Evolutionary conservation across 2,888 invertebrate genomes (phyloP), one percentile per base, ranked within the genome.

Genomic region (Copidosoma aretas): DNA sequence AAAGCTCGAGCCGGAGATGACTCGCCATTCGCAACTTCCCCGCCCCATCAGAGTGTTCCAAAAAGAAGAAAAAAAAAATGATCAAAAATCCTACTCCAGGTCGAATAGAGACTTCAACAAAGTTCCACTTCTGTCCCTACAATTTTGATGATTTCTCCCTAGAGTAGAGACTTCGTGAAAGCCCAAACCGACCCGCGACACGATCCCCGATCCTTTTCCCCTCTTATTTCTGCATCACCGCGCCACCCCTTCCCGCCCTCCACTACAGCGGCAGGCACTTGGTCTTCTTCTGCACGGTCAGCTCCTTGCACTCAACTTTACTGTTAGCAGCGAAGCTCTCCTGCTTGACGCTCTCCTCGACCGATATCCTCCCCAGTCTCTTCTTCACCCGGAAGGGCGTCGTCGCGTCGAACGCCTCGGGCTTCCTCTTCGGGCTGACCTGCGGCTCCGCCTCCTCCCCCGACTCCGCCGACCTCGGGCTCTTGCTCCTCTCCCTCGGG

Each of bases 181-280:
- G n/a, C n/a, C n/a, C n/a, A n/a, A 32, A 41, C 41, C 41, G 41
- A 41, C 41, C 17, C 51, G 46, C 41, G 21, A 24, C 22, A 46
- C 53, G 12, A 19, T 19, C 17, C 56, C 64, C 60, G 58, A 57
- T 10, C 60, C 32, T 10, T 19, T 22, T 54, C n/a, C n/a, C n/a
- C n/a, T n/a, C n/a, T n/a, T n/a, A n/a, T n/a, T n/a, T n/a, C n/a
- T n/a, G n/a, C n/a, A n/a, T n/a, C n/a, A n/a, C n/a, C n/a, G n/a
- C 32, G 32, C 8, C 32, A 32, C 4, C 32, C 32, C 32, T 8
- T 32, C 32, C 8, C 4, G 19, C 72, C 65, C 70, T 71, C 68
- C 76, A 77, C 80, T 83, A 83, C 79, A 83, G 80, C 57, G 83
- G 83, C 71, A 83, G 81, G 77, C 83, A 83, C 76, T 82, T 83